Percentiles rank a stretch among this genome's conserved stretches.
Conservation (phyloP, 2,797 vertebrate species). For the Epinephelus awoara region DNA sequence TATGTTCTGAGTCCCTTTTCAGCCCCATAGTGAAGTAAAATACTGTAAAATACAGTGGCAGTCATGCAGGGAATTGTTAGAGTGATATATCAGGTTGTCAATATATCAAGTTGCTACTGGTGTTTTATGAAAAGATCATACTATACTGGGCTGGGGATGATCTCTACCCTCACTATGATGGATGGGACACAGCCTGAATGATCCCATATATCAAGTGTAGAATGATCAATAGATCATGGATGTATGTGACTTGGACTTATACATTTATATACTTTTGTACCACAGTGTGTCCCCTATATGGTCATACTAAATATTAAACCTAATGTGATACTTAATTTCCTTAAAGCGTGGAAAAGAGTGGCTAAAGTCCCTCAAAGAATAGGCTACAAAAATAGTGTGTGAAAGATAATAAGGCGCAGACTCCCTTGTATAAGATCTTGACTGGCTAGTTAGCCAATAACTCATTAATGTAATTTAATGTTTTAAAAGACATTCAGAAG, state of each 20-base stretch:
- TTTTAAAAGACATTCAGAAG: background rate
- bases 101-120: slow-evolving; percentile 1
- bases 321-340: no score
- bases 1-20: background rate
- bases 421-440: no score
- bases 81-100: slow-evolving; percentile 22
- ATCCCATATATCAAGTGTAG: background rate
- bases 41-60: background rate
- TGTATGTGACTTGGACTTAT: background rate
- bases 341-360: no score
- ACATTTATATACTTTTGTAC: no score
- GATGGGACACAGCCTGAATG: background rate
- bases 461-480: no score
- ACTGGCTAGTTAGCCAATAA: no score
- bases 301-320: no score
- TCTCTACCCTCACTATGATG: background rate
- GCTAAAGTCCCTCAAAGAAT: no score
- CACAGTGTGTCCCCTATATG: no score
- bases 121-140: slow-evolving; percentile 7
- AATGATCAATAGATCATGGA: background rate
- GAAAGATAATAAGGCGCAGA: no score
- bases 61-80: background rate
- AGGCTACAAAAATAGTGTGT: no score
- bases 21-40: background rate
- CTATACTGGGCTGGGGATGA: background rate